A percentile compares a stretch with the other conserved stretches of the same genome.
phyloP scores from a whole-genome alignment of 2,888 invertebrate species.

The Leucophenga maculata region DNA sequence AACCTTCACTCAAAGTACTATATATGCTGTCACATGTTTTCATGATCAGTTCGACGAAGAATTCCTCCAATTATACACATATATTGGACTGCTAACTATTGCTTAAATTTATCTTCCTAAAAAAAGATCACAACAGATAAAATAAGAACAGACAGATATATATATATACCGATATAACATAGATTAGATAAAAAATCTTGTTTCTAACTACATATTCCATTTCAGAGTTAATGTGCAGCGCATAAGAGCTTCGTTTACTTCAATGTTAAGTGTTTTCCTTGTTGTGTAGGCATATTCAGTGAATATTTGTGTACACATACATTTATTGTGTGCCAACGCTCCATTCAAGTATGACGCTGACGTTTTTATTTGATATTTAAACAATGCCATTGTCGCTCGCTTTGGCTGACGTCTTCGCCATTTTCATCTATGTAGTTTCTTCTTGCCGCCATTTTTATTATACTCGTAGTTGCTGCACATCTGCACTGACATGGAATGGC shows the following conservation, averaged over 20 bases:
- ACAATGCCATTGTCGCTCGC: slow-evolving; percentile 38
- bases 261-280: neutral
- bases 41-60: too few relatives aligned
- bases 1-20: too few relatives aligned
- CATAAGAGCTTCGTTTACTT: neutral
- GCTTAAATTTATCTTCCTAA: too few relatives aligned
- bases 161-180: too few relatives aligned
- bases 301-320: neutral
- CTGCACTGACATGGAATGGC: slow-evolving; percentile 2
- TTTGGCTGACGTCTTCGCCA: neutral
- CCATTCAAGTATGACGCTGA: slow-evolving; percentile 40
- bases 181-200: too few relatives aligned
- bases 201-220: too few relatives aligned
- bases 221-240: too few relatives aligned
- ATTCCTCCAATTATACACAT: too few relatives aligned
- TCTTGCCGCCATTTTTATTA: slow-evolving; percentile 20
- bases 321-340: slow-evolving; percentile 12
- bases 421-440: neutral
- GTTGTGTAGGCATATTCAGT: neutral
- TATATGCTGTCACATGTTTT: too few relatives aligned
- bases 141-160: too few relatives aligned
- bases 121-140: too few relatives aligned
- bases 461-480: slow-evolving; percentile 11
- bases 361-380: slow-evolving; percentile 55
- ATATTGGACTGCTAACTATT: too few relatives aligned